phyloP scores from a whole-genome alignment of 53 echinoderm and acorn worm species.

The Paracentrotus lividus region DNA sequence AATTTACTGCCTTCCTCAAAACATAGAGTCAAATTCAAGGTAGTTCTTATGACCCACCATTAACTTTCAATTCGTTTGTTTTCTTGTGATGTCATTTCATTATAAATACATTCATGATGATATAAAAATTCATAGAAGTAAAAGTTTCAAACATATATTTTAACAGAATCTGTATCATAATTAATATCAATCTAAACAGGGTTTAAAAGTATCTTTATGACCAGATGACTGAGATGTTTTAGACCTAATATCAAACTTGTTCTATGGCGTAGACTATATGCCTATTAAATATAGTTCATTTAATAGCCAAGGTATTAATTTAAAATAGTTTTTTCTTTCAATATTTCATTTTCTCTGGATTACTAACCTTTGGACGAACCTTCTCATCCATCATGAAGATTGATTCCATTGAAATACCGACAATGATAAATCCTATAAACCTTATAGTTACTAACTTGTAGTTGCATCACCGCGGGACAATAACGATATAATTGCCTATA shows the following conservation, averaged over 20 bases:
- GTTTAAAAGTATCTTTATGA: too few relatives aligned
- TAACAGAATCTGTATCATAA: too few relatives aligned
- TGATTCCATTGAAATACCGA: background rate
- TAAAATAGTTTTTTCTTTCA: background rate
- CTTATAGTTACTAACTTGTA: background rate
- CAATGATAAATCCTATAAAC: background rate
- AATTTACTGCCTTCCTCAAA: constrained; percentile 18
- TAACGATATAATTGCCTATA: background rate
- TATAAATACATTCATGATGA: background rate
- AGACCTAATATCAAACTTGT: too few relatives aligned
- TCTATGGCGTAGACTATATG: too few relatives aligned
- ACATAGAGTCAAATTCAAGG: constrained; percentile 3
- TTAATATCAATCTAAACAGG: too few relatives aligned
- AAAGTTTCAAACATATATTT: too few relatives aligned
- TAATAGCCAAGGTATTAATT: too few relatives aligned
- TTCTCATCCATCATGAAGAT: constrained; percentile 12
- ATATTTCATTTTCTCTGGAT: background rate
- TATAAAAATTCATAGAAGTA: too few relatives aligned
- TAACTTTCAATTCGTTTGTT: background rate
- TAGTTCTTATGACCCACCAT: too few relatives aligned
- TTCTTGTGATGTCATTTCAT: background rate
- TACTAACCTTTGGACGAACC: background rate
- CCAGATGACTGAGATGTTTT: too few relatives aligned
- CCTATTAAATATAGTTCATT: too few relatives aligned
- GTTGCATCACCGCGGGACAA: background rate